phyloP scores from a whole-genome alignment of 2,113 vertebrate species.

The Psilopsiagon aymara region DNA sequence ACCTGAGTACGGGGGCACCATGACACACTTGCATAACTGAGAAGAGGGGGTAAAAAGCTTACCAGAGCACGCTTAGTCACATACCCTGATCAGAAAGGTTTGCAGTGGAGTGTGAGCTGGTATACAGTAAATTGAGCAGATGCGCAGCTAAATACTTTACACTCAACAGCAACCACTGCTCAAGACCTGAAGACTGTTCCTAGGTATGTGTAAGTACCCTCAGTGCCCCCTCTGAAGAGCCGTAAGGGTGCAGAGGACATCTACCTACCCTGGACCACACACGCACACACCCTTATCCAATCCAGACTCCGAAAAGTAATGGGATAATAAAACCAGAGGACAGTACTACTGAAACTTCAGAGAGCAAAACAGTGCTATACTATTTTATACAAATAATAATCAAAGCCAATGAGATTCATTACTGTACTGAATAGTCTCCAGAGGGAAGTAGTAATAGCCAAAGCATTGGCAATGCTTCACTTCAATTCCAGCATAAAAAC shows the following conservation, averaged over 20 bases:
- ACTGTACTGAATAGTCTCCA: accelerated
- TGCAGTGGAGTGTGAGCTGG: accelerated
- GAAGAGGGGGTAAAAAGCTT: not conserved
- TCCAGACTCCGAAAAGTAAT: accelerated
- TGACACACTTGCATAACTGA: accelerated
- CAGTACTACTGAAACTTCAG: accelerated
- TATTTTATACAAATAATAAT: accelerated
- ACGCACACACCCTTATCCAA: accelerated
- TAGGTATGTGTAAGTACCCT: accelerated
- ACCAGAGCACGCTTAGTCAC: accelerated
- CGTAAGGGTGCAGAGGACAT: accelerated
- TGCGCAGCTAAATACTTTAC: accelerated
- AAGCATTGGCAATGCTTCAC: accelerated
- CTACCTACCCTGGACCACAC: accelerated
- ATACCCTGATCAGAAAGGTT: accelerated
- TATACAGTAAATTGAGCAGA: accelerated
- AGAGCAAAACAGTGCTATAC: accelerated
- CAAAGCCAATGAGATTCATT: accelerated
- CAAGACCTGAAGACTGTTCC: not conserved
- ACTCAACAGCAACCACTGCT: not conserved
- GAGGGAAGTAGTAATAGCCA: accelerated
- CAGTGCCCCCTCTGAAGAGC: not conserved
- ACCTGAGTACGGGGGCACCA: not conserved
- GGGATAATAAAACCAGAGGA: accelerated
- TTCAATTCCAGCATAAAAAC: accelerated